Conservation (phyloP, 1,140 invertebrate genomes). For the Ips nitidus region DNA sequence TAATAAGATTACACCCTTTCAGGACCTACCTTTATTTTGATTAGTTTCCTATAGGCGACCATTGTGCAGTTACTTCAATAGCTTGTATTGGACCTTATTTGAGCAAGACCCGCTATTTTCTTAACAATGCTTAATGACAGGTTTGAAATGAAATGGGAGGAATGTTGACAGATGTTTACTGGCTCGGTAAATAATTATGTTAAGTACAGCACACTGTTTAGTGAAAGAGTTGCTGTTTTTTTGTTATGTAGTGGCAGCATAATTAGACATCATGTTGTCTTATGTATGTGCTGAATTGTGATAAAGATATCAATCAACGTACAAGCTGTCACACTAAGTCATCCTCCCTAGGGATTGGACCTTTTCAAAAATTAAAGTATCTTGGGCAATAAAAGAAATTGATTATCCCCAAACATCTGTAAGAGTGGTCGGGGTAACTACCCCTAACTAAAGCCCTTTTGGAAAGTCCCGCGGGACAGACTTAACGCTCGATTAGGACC, state of each 20-base stretch:
- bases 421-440: constrained; percentile 43
- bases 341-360: constrained; percentile 10
- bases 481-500: constrained; percentile 48
- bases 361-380: constrained; percentile 39
- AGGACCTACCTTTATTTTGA: constrained; percentile 27
- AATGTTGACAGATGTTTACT: constrained; percentile 40
- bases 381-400: constrained; percentile 38
- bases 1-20: constrained; percentile 31
- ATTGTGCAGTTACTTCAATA: background rate
- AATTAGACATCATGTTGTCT: too few relatives aligned
- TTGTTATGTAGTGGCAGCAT: too few relatives aligned
- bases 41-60: constrained; percentile 16
- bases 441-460: constrained; percentile 37
- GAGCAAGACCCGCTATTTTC: constrained; percentile 27
- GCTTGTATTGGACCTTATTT: constrained; percentile 16
- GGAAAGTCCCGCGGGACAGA: constrained; percentile 37
- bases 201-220: too few relatives aligned
- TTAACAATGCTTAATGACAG: constrained; percentile 34
- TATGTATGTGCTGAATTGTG: background rate
- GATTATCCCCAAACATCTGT: constrained; percentile 41
- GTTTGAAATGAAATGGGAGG: constrained; percentile 33
- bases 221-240: too few relatives aligned
- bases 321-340: background rate
- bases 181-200: constrained; percentile 15
- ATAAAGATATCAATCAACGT: background rate